Conservation (phyloP, 2,113 vertebrate species). For the Marmota monax region DNA sequence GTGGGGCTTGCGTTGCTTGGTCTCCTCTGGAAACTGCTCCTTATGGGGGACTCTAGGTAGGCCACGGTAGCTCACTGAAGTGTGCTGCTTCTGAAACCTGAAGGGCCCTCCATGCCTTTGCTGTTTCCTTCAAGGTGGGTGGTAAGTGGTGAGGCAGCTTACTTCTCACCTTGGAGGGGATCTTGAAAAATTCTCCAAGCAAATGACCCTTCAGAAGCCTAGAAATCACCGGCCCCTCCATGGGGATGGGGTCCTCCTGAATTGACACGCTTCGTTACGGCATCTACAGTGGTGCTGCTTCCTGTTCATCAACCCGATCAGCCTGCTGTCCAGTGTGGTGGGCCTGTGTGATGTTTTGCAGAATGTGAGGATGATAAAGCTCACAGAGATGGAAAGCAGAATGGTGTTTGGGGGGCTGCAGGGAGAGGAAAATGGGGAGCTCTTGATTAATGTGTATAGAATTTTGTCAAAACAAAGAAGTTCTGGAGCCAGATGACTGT, state of each 20-base stretch:
- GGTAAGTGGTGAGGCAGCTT: not conserved
- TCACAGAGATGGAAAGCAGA: not conserved
- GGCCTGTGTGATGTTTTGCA: not conserved
- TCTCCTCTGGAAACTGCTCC: not conserved
- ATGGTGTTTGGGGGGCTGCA: not conserved
- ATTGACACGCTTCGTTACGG: not conserved
- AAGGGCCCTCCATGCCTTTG: not conserved
- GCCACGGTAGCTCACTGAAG: rapidly evolving
- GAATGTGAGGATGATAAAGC: not conserved
- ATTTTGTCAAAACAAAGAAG: not conserved
- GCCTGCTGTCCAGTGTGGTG: not conserved
- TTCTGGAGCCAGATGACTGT: not conserved
- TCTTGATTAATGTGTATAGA: not conserved
- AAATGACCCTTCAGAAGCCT: not conserved
- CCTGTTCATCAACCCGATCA: not conserved
- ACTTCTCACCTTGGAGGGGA: not conserved
- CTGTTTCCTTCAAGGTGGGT: not conserved
- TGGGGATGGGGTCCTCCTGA: no score
- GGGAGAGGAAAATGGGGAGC: rapidly evolving
- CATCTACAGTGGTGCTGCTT: not conserved
- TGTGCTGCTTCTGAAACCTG: not conserved
- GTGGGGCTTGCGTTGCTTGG: not conserved
- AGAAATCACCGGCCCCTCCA: not conserved
- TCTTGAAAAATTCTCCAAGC: not conserved
- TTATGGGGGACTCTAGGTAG: no score